phyloP scores from a whole-genome alignment of 1,140 invertebrate species.

The Colletes gigas region DNA sequence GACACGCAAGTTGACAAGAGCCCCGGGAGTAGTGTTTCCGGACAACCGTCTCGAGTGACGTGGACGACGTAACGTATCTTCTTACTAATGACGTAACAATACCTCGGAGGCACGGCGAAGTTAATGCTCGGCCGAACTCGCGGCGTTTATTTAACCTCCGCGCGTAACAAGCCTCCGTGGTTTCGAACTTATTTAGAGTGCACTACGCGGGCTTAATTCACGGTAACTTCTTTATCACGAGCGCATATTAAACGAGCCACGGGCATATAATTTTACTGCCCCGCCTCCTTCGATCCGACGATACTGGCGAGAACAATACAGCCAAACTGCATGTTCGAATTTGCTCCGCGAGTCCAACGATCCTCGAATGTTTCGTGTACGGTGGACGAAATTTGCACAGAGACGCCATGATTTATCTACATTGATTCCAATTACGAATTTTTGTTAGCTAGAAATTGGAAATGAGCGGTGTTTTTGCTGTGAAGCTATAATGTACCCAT shows the following conservation, averaged over 20 bases:
- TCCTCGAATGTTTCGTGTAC: constrained; percentile 22
- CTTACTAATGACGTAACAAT: constrained; percentile 40
- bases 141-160: neutral
- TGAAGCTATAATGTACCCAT: too few relatives aligned
- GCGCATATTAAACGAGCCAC: constrained; percentile 4
- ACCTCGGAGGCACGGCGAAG: constrained; percentile 20
- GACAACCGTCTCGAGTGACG: neutral
- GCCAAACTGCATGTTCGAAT: neutral
- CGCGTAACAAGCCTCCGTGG: constrained; percentile 1
- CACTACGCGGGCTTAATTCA: neutral
- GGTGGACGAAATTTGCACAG: too few relatives aligned
- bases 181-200: constrained; percentile 14
- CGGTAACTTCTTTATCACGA: neutral
- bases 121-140: constrained; percentile 42
- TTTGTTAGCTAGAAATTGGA: too few relatives aligned
- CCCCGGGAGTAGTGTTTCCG: neutral
- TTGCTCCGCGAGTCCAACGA: neutral
- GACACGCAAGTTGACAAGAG: neutral
- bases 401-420: too few relatives aligned
- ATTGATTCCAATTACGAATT: too few relatives aligned
- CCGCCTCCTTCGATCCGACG: neutral
- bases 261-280: neutral
- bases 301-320: too few relatives aligned
- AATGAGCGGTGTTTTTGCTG: too few relatives aligned
- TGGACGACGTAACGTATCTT: constrained; percentile 21